phyloP scores from a whole-genome alignment of 2,888 invertebrate species.

The Caenorhabditis sp. region DNA sequence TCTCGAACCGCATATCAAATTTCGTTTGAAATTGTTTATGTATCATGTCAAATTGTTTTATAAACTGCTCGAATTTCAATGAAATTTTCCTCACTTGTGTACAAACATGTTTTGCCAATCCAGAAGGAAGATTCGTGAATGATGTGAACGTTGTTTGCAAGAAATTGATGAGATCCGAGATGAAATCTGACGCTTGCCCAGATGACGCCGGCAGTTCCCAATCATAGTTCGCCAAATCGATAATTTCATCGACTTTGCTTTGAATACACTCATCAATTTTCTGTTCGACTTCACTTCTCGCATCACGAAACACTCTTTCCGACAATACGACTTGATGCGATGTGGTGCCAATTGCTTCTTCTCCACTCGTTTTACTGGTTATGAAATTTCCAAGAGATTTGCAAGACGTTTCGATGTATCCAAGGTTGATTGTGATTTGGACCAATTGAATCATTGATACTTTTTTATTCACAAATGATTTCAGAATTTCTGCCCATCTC shows the following conservation, averaged over 20 bases:
- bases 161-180: conserved; percentile 66
- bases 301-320: conserved; percentile 66
- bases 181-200: conserved; percentile 63
- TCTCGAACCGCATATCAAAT: too few relatives aligned
- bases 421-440: conserved; percentile 96
- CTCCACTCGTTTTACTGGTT: conserved; percentile 58
- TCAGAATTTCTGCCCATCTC: conserved; percentile 89
- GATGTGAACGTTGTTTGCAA: conserved; percentile 82
- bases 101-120: conserved; percentile 67
- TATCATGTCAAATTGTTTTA: too few relatives aligned
- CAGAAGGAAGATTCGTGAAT: conserved; percentile 85
- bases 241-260: conserved; percentile 91
- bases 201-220: conserved; percentile 67
- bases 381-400: conserved; percentile 77
- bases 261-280: conserved; percentile 93
- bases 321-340: conserved; percentile 65
- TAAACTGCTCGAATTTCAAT: too few relatives aligned
- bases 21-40: too few relatives aligned
- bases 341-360: conserved; percentile 41
- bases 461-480: conserved; percentile 85
- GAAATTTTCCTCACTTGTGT: conserved; percentile 69
- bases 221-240: conserved; percentile 79
- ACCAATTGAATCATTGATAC: conserved; percentile 85
- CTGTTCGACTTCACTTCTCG: conserved; percentile 79
- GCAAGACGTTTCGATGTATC: conserved; percentile 93